phyloP scores from a whole-genome alignment of 2,888 invertebrate genomes.

The Entomobrya proxima region DNA sequence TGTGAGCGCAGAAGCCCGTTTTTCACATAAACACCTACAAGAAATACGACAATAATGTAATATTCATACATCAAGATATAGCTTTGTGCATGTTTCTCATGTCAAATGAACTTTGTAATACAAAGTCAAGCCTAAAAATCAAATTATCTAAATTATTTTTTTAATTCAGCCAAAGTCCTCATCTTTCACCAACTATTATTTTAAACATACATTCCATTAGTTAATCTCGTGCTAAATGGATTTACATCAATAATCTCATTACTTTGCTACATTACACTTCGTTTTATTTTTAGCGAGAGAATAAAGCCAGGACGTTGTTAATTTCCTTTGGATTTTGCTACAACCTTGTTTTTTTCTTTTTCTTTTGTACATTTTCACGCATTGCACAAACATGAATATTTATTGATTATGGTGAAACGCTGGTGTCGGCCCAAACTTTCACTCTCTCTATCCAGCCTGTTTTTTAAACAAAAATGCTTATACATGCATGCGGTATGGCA shows the following conservation, averaged over 20 bases:
- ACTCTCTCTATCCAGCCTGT: not conserved
- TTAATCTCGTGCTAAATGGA: not conserved
- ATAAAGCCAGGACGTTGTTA: not conserved
- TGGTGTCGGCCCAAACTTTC: not conserved
- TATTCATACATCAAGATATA: not conserved
- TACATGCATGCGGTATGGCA: not conserved
- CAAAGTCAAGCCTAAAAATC: no score
- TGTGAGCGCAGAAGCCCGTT: not conserved
- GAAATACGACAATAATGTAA: not conserved
- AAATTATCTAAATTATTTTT: no score
- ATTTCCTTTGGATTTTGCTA: not conserved
- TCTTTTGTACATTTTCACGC: not conserved
- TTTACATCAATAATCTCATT: not conserved
- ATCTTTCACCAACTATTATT: no score
- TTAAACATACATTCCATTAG: no score
- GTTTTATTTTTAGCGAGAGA: not conserved
- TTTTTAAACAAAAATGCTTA: not conserved
- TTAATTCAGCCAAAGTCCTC: no score
- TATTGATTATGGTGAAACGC: not conserved
- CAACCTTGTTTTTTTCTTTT: not conserved
- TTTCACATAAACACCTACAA: slow-evolving; percentile 2
- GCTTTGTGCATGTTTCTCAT: no score
- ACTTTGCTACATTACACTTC: not conserved
- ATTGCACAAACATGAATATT: not conserved
- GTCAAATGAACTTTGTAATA: no score